A percentile compares a stretch with the other conserved stretches of the same genome.
These are phyloP conservation scores for Raja brachyura DNA, from an alignment of 2,113 vertebrate genomes.

Conservation along the genomic window DNA sequence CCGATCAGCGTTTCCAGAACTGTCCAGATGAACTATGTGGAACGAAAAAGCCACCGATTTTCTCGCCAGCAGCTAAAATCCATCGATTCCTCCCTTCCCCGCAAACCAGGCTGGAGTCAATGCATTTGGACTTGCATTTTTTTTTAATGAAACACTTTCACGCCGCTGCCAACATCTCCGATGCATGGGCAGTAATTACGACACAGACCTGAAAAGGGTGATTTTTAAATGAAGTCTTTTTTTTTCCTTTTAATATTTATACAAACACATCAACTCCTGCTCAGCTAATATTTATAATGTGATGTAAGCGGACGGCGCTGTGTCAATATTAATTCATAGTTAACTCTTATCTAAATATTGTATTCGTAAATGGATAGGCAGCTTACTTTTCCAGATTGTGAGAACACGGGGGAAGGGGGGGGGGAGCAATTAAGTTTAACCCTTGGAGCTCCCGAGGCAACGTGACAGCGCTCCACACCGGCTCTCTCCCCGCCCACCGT, in stretches of 20 bases:
- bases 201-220: neutral
- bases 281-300: slow-evolving; percentile 19
- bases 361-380: neutral
- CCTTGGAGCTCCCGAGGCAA: neutral
- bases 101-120: neutral
- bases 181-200: neutral
- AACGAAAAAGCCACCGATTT: neutral
- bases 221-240: slow-evolving; percentile 2
- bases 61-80: neutral
- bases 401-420: neutral
- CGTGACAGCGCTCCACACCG: neutral
- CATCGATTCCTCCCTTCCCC: neutral
- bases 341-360: slow-evolving; percentile 29
- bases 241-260: neutral
- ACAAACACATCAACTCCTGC: neutral
- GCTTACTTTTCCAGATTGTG: neutral
- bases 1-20: neutral
- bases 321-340: neutral
- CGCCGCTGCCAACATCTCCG: neutral
- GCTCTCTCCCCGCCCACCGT: neutral
- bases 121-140: neutral
- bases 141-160: neutral
- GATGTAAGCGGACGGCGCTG: neutral
- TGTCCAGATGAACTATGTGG: neutral
- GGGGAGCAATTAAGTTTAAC: neutral